A percentile compares a stretch with the other conserved stretches of the same genome.
Conservation (phyloP, 2,888 invertebrate species). For the Cylindroiulus punctatus region DNA sequence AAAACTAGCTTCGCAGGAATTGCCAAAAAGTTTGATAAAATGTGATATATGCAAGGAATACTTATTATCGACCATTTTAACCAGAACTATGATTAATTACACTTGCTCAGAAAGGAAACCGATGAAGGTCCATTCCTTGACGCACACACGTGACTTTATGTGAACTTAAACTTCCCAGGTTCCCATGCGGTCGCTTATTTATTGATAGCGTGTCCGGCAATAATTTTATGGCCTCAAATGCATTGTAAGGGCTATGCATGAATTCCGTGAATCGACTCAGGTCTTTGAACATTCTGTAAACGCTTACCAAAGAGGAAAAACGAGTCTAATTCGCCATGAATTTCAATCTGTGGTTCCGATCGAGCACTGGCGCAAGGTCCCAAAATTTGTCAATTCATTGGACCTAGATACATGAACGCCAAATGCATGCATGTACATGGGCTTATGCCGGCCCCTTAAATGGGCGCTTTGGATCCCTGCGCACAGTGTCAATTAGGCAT, state of each 20-base stretch:
- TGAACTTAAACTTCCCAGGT: background rate
- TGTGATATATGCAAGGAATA: too few relatives aligned
- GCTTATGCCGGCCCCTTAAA: background rate
- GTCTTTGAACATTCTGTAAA: background rate
- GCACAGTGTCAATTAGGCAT: constrained; percentile 19
- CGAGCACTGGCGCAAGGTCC: background rate
- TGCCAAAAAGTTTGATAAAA: too few relatives aligned
- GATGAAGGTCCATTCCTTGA: background rate
- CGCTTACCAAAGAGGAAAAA: constrained; percentile 13
- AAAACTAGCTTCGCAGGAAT: too few relatives aligned
- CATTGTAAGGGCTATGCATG: background rate
- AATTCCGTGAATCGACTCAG: background rate
- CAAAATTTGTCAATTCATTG: constrained; percentile 3
- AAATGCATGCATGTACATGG: background rate
- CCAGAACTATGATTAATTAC: too few relatives aligned
- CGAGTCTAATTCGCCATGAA: constrained; percentile 31
- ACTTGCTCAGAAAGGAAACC: background rate
- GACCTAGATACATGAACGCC: background rate
- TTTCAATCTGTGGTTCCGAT: background rate
- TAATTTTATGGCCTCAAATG: background rate
- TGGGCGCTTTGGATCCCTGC: background rate
- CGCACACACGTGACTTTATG: background rate
- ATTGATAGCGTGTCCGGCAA: constrained; percentile 3
- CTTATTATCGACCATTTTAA: too few relatives aligned
- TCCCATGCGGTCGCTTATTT: background rate